phyloP scores from a whole-genome alignment of 37 sponge, comb jelly and placozoan genomes.

The Oscarella lobularis region DNA sequence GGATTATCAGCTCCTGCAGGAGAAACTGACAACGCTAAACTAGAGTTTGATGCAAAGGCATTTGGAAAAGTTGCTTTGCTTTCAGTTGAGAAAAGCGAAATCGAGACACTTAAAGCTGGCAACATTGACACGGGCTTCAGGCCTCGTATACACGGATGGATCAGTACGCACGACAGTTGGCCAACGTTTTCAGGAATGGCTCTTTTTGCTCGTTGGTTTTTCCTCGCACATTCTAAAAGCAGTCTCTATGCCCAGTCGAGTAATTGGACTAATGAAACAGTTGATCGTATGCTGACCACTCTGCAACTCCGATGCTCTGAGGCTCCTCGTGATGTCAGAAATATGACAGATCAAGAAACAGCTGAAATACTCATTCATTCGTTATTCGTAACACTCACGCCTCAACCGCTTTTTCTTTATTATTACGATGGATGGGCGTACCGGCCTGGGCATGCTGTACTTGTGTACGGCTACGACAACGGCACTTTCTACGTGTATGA shows the following conservation, averaged over 20 bases:
- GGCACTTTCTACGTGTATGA: neutral
- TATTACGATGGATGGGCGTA: neutral
- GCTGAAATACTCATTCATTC: neutral
- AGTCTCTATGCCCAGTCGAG: neutral
- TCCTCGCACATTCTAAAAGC: neutral
- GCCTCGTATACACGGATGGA: neutral
- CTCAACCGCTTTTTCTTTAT: neutral
- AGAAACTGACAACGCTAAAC: neutral
- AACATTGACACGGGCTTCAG: neutral
- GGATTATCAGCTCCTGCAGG: neutral
- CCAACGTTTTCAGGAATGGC: neutral
- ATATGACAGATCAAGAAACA: neutral
- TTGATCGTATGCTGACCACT: neutral
- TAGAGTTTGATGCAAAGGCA: neutral
- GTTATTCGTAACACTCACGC: neutral
- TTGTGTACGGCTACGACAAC: neutral
- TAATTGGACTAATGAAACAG: neutral
- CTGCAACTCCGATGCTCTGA: conserved; percentile 1
- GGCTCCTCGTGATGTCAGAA: neutral
- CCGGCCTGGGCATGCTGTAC: neutral
- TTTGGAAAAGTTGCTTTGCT: neutral
- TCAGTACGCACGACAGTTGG: neutral
- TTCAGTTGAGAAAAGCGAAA: neutral
- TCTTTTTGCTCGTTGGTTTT: neutral
- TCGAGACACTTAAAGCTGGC: neutral